Percentiles rank a stretch among this genome's conserved stretches.
These are phyloP conservation scores for Pinctada fucata DNA, from an alignment of 2,888 invertebrate species.

Conservation along the genomic window DNA sequence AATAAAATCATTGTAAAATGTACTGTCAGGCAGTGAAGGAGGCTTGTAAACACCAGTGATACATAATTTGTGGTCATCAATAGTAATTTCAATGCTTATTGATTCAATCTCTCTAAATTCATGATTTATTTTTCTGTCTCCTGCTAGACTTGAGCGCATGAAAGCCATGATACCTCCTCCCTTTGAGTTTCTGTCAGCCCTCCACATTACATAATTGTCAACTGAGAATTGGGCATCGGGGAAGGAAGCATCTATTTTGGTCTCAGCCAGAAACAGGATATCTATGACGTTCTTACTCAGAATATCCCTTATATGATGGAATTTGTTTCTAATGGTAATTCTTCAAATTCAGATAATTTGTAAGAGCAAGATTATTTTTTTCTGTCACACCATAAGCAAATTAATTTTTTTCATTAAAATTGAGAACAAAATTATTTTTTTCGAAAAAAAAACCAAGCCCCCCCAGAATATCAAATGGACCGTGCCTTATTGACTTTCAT, in stretches of 20 bases:
- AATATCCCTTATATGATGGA: slow-evolving; percentile 6
- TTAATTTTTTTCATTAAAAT: no score
- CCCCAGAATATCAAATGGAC: no score
- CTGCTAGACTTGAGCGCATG: slow-evolving; percentile 18
- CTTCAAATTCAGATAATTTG: no score
- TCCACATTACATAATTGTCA: slow-evolving; percentile 14
- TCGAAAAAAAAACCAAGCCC: no score
- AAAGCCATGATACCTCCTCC: slow-evolving; percentile 17
- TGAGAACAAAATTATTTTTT: no score
- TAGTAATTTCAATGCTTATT: slow-evolving; percentile 25
- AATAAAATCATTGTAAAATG: no score
- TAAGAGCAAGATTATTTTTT: no score
- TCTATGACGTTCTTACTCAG: slow-evolving; percentile 23
- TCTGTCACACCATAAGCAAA: no score
- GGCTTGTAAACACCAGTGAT: not conserved
- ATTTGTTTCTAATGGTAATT: slow-evolving; percentile 16
- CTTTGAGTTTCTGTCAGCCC: slow-evolving; percentile 15
- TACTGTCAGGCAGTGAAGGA: no score
- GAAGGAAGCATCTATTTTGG: slow-evolving; percentile 26
- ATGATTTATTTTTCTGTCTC: slow-evolving; percentile 14
- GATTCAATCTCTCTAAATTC: slow-evolving; percentile 22
- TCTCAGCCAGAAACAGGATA: slow-evolving; percentile 26
- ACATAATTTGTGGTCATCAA: not conserved
- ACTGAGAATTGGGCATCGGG: slow-evolving; percentile 10
- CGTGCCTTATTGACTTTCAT: no score